These are phyloP conservation scores for Ceyx erithaca DNA, from an alignment of 2,797 vertebrate species.

Conservation along the genomic window DNA sequence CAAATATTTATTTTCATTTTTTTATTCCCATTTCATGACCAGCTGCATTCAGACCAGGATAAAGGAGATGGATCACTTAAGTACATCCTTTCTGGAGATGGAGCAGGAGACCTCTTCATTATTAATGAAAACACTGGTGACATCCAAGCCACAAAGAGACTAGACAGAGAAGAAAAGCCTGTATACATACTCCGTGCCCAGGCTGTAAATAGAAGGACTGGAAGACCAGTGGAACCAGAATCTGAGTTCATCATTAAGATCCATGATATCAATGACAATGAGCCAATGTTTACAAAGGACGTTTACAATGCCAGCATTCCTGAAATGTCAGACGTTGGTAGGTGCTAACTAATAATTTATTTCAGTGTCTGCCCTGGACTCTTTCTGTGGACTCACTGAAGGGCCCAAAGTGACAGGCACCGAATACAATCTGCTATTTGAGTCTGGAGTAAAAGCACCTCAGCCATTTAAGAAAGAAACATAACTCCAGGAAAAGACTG, in stretches of 20 bases:
- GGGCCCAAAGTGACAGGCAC: neutral
- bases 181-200: constrained; percentile 92
- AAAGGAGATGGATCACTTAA: constrained; percentile 89
- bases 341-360: constrained; percentile 57
- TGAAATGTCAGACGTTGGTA: constrained; percentile 94
- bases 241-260: constrained; percentile 97
- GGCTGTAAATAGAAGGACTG: constrained; percentile 89
- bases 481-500: neutral
- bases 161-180: constrained; percentile 94
- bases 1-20: constrained; percentile 57
- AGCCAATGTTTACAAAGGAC: constrained; percentile 92
- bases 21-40: constrained; percentile 48
- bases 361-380: neutral
- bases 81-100: constrained; percentile 94
- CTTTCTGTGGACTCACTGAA: neutral
- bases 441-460: neutral
- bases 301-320: constrained; percentile 90
- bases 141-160: constrained; percentile 93
- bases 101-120: constrained; percentile 92
- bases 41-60: constrained; percentile 95
- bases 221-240: constrained; percentile 90
- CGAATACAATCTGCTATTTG: neutral
- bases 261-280: constrained; percentile 98
- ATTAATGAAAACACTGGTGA: constrained; percentile 97
- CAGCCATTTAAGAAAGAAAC: neutral